A percentile compares a stretch with the other conserved stretches of the same genome.
phyloP scores from a whole-genome alignment of 2,888 invertebrate species.

The Octodonta nipae region DNA sequence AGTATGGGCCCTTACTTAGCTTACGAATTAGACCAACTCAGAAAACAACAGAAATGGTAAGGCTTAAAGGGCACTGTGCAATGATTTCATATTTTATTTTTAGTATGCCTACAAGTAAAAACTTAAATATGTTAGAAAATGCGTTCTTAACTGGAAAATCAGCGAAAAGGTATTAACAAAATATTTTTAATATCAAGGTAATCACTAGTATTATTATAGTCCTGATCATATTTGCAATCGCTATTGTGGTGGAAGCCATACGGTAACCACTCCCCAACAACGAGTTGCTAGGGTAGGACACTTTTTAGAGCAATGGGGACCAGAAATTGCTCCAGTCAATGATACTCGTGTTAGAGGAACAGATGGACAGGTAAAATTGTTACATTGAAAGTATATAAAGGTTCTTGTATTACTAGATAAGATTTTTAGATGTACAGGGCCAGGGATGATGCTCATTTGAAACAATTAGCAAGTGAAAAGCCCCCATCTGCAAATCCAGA shows the following conservation, averaged over 20 bases:
- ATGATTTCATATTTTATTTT: conserved; percentile 9
- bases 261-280: conserved; percentile 56
- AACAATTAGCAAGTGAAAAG: conserved; percentile 11
- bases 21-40: conserved; percentile 50
- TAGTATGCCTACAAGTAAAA: conserved; percentile 32
- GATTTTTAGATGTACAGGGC: conserved; percentile 21
- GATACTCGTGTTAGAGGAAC: conserved; percentile 27
- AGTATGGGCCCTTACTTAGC: conserved; percentile 59
- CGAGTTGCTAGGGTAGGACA: conserved; percentile 52
- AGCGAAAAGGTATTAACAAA: conserved; percentile 17
- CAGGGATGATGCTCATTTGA: conserved; percentile 16
- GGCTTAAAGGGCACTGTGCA: background rate
- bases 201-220: conserved; percentile 16
- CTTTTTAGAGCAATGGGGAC: conserved; percentile 53
- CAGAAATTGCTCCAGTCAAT: conserved; percentile 43
- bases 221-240: conserved; percentile 49
- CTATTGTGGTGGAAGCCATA: conserved; percentile 69
- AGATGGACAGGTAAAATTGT: conserved; percentile 25
- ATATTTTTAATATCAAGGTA: conserved; percentile 3
- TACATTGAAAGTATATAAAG: conserved; percentile 2
- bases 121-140: conserved; percentile 36
- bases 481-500: conserved; percentile 9
- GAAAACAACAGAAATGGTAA: conserved; percentile 40
- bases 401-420: background rate
- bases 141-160: conserved; percentile 27